These are phyloP conservation scores for Diceros bicornis DNA, from an alignment of 2,797 vertebrate genomes.

Conservation along the genomic window DNA sequence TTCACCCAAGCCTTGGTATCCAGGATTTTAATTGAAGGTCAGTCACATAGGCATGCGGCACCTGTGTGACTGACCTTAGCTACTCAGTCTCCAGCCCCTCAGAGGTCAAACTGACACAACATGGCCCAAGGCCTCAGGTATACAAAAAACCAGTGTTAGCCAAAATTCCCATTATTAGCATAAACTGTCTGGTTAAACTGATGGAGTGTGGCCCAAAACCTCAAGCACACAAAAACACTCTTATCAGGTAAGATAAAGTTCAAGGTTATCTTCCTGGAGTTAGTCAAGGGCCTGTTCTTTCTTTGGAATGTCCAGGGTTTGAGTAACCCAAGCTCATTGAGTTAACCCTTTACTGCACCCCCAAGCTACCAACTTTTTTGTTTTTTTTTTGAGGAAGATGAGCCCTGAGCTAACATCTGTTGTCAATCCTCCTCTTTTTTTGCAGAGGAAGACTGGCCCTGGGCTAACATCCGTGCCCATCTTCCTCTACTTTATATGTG, in stretches of 20 bases:
- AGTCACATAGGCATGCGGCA: not conserved
- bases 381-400: too few relatives aligned
- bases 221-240: not conserved
- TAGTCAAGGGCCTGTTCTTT: not conserved
- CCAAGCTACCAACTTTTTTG: not conserved
- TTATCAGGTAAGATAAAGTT: not conserved
- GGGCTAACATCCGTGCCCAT: too few relatives aligned
- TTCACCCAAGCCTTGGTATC: not conserved
- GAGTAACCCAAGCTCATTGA: not conserved
- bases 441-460: too few relatives aligned
- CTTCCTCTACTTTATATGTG: too few relatives aligned
- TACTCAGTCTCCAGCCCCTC: not conserved
- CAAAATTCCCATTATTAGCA: not conserved
- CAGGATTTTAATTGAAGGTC: not conserved
- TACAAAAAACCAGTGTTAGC: not conserved
- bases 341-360: not conserved
- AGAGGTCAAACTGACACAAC: not conserved
- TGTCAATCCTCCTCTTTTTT: too few relatives aligned
- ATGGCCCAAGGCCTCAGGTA: not conserved
- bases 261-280: not conserved
- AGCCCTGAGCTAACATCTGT: too few relatives aligned
- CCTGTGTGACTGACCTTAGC: not conserved
- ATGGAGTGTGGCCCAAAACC: not conserved
- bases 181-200: not conserved
- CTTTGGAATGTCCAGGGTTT: conserved; percentile 2